Conservation (phyloP, 2,888 invertebrate species). For the Lathronympha strigana region DNA sequence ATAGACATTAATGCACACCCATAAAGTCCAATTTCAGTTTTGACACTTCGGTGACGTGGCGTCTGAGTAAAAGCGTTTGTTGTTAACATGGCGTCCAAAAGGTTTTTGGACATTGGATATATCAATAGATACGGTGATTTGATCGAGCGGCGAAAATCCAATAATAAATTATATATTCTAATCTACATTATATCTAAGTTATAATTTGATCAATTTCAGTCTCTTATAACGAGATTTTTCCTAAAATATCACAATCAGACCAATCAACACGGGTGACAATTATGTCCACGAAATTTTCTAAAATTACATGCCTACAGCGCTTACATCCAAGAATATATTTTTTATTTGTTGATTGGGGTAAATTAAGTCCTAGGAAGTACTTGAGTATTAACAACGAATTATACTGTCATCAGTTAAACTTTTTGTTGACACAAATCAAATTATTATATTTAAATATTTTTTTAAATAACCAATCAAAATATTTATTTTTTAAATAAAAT, state of each 20-base stretch:
- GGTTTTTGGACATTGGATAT: neutral
- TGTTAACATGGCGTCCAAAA: neutral
- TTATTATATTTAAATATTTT: too few relatives aligned
- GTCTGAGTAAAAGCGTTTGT: too few relatives aligned
- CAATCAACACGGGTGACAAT: neutral
- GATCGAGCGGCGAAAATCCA: neutral
- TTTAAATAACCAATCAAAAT: too few relatives aligned
- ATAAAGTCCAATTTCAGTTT: too few relatives aligned
- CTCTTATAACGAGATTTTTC: conserved; percentile 19
- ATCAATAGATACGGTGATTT: neutral
- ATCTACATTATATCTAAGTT: conserved; percentile 11
- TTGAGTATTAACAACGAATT: conserved; percentile 2
- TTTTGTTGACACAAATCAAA: too few relatives aligned
- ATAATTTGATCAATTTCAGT: conserved; percentile 17
- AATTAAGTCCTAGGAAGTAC: neutral
- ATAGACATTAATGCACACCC: too few relatives aligned
- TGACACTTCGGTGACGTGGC: too few relatives aligned
- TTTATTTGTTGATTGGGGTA: conserved; percentile 4
- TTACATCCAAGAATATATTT: neutral
- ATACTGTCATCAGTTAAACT: too few relatives aligned
- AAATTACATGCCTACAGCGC: neutral
- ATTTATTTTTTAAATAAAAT: too few relatives aligned
- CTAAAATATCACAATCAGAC: conserved; percentile 31
- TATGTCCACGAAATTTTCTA: neutral
- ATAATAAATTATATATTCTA: conserved; percentile 14